Conservation (phyloP, 1,140 invertebrate species). For the Melanaphis sacchari region DNA sequence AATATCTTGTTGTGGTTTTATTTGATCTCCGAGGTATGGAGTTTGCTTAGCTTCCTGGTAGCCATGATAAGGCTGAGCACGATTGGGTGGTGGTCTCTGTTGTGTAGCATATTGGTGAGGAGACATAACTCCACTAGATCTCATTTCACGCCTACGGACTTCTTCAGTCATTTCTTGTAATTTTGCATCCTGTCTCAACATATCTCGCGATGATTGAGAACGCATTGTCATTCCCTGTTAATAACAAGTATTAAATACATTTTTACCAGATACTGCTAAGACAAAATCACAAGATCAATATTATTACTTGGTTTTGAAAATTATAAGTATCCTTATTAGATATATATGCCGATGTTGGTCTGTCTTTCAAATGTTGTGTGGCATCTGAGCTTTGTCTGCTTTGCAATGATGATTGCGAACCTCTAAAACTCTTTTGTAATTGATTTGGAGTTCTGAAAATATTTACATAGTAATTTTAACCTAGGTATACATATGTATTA, state of each 20-base stretch:
- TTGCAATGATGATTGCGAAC: conserved; percentile 67
- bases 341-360: conserved; percentile 70
- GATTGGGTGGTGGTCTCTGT: conserved; percentile 42
- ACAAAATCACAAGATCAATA: background rate
- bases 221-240: conserved; percentile 63
- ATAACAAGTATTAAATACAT: conserved; percentile 25
- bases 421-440: conserved; percentile 63
- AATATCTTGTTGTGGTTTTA: conserved; percentile 26
- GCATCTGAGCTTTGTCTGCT: conserved; percentile 61
- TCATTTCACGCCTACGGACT: conserved; percentile 74
- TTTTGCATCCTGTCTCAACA: conserved; percentile 77
- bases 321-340: conserved; percentile 63
- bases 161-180: conserved; percentile 84
- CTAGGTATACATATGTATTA: background rate
- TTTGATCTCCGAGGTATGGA: conserved; percentile 15
- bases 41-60: conserved; percentile 40
- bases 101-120: conserved; percentile 59
- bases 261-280: background rate
- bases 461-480: background rate
- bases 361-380: conserved; percentile 63
- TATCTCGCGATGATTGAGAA: conserved; percentile 68
- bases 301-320: conserved; percentile 60
- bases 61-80: conserved; percentile 44
- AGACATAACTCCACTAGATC: conserved; percentile 63
- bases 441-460: conserved; percentile 62